Base-by-base conservation (phyloP, 64 coral and sea anemone species). In the Dendronephthya gigantea region DNA sequence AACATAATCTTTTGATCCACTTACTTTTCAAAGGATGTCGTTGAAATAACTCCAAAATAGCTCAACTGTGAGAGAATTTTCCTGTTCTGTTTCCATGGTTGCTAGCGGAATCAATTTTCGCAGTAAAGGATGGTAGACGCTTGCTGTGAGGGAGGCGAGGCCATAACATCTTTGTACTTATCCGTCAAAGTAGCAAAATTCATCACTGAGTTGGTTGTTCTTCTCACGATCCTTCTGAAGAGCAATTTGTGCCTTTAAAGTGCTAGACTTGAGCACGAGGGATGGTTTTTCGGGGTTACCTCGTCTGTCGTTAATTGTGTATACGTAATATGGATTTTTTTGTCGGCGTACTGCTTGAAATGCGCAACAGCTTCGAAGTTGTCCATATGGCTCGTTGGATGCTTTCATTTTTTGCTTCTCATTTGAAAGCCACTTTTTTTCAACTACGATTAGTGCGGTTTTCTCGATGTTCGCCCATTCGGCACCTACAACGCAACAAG, bases 191-290 rank as follows among this genome's bases (percentile, higher is more conserved):
- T 50, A 91, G 36, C 85, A 91, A 51, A 66, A 87, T 14, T 83
- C 85, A 8, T 84, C 38, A 10, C n/a, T 83, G 59, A 89, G n/a
- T 22, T 85, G 51, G 74, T 88, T 51, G 12, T 88, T 85, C 39
- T 87, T 87, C 22, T 37, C 28, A 17, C 38, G 38, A 43, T 91
- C 82, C 90, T 84, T 87, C 30, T 84, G 76, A 25, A 88, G 52
- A 10, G 90, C 82, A 69, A 84, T 49, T 27, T 83, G 83, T 9
- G 82, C 82, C 34, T 92, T 92, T 19, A 81, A 35, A 22, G 30
- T 84, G 40, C 90, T 88, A 28, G 82, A 62, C 88, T 92, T 92
- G 32, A 92, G 88, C 2, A 92, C 86, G 85, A 88, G 88, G 3
- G 90, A 88, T 5, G 90, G 86, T 19, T 48, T 88, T n/a, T 85